Percentiles rank a stretch among this genome's conserved stretches.
These are phyloP conservation scores for Pachliopta kotzebuea DNA, from an alignment of 2,888 invertebrate species.

Conservation along the genomic window DNA sequence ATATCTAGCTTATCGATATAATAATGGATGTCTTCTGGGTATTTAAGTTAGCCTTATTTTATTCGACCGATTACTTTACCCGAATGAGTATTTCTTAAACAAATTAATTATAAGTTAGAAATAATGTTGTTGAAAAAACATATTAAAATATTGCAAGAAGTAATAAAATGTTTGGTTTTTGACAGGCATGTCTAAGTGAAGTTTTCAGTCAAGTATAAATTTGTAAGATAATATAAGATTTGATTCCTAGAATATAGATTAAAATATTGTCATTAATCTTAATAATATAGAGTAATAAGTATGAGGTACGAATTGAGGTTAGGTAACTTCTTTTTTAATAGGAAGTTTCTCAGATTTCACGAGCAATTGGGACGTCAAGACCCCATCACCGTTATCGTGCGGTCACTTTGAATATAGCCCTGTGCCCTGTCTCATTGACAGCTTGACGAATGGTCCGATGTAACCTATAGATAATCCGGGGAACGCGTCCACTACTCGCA, in stretches of 20 bases:
- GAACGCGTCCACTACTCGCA: slow-evolving; percentile 46
- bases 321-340: slow-evolving; percentile 20
- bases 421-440: slow-evolving; percentile 70
- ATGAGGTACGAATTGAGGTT: slow-evolving; percentile 11
- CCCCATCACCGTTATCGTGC: slow-evolving; percentile 65
- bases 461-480: slow-evolving; percentile 59
- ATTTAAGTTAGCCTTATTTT: no score
- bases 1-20: background rate
- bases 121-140: no score
- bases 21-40: no score
- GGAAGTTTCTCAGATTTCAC: slow-evolving; percentile 29
- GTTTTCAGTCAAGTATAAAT: no score
- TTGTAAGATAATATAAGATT: no score
- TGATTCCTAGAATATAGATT: no score
- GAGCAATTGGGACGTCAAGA: slow-evolving; percentile 34
- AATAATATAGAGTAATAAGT: slow-evolving; percentile 11
- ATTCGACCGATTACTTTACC: no score
- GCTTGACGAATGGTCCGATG: slow-evolving; percentile 77
- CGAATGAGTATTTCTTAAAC: no score
- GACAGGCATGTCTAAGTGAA: no score
- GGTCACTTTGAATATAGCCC: slow-evolving; percentile 74
- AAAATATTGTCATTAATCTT: background rate
- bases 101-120: no score
- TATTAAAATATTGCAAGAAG: no score
- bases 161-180: no score